Percentiles rank a stretch among this genome's conserved stretches.
These are phyloP conservation scores for Folsomia manolachei DNA, from an alignment of 2,888 invertebrate genomes.

Conservation along the genomic window DNA sequence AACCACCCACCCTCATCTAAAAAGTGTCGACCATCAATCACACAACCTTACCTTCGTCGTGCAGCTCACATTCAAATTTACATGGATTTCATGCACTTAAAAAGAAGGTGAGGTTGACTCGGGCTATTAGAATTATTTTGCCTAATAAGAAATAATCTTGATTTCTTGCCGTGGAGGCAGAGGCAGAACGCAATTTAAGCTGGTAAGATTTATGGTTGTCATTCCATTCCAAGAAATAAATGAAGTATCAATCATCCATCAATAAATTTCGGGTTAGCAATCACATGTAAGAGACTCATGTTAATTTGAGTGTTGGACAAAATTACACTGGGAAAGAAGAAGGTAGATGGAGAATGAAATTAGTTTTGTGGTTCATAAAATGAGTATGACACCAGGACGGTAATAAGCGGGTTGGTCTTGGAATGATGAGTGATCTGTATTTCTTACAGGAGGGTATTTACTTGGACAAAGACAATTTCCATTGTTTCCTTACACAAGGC, in stretches of 20 bases:
- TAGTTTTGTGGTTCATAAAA: no score
- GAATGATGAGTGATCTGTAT: no score
- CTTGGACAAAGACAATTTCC: no score
- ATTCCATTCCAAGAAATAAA: slow-evolving; percentile 19
- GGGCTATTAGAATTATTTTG: neutral
- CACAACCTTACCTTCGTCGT: neutral
- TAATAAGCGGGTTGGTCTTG: no score
- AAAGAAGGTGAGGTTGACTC: neutral
- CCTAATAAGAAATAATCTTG: neutral
- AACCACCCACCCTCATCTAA: neutral
- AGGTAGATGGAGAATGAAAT: no score
- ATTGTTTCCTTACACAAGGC: no score
- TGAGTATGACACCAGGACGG: no score
- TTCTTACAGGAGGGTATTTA: no score
- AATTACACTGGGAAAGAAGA: no score
- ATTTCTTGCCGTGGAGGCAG: neutral
- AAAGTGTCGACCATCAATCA: neutral
- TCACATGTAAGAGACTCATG: no score
- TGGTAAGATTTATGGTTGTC: neutral
- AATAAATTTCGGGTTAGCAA: slow-evolving; percentile 12
- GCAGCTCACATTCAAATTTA: neutral
- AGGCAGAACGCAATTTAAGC: neutral
- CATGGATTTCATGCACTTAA: neutral
- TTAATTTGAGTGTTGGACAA: no score
- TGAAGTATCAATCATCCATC: slow-evolving; percentile 24